Base-by-base conservation (phyloP, 2,113 vertebrate species). In the Cichladusa arquata region DNA sequence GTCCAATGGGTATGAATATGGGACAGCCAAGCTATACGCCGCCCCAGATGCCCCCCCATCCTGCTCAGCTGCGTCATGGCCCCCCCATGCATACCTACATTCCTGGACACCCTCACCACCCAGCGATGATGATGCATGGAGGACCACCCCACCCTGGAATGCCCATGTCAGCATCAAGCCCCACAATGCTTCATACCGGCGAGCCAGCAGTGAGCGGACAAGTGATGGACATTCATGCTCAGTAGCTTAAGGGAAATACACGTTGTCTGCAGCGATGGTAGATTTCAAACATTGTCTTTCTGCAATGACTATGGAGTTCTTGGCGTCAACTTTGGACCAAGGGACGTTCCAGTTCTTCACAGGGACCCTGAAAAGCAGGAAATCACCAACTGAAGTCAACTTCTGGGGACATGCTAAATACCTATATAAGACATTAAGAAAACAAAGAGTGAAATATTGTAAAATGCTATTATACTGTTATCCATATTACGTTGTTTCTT, bases 401-500 rank as follows among this genome's bases (percentile, higher is more conserved):
- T 98, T 98, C 98, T 98, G 96, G 98, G 98, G 98, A 99, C 98
- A 99, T 98, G 98, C 98, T 99, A 98, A 99, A 99, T 99, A 99
- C 98, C 98, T 98, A 98, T 98, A 98, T 99, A 98, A 99, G 99
- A 99, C 99, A 98, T 98, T 98, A 98, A 98, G 98, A 98, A 98
- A 99, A 98, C 98, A 99, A 98, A 99, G 98, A 99, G 98, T 98
- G 99, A 99, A 99, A 98, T 99, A 99, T 99, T 99, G 99, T 99
- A 99, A 97, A 99, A 99, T 99, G 99, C 98, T 99, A 99, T 99
- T 99, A 99, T 99, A 99, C 99, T 99, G 99, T 99, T 99, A 99
- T 99, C 99, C 99, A 99, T 99, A 99, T 99, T 99, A 99, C 98
- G 98, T 99, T 99, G 99, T 99, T 99, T 99, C 99, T 99, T 99